Evolutionary conservation across 1,140 invertebrate species (phyloP), one percentile per base, ranked within the genome.

Genomic region (Caerostris darwini): DNA sequence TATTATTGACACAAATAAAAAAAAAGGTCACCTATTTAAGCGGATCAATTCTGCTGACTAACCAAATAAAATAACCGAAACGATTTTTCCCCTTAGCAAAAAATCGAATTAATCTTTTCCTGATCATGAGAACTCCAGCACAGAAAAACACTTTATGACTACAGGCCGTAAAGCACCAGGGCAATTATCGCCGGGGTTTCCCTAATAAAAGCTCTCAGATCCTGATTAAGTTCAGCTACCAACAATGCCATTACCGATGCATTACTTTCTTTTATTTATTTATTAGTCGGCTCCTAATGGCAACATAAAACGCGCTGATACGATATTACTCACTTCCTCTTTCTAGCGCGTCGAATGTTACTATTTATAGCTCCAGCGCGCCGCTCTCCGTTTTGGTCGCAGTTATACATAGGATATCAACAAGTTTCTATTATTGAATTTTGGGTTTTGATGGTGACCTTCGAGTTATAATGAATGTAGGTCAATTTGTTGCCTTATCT

Each of bases 231-330:
- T 8, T 3, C 34, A 50, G 71, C 71, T 19, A 50, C 34, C 71
- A 77, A 34, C 71, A 77, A 77, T 77, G 71, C 71, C 71, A 77
- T 77, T 77, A 77, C 71, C 71, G 71, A 77, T 77, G 71, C 71
- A 77, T 77, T 77, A 77, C 71, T 77, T 77, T 77, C 71, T 12
- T 50, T 77, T 77, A 77, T 77, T 77, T 77, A 77, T 77, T 77
- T 77, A 77, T 77, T 77, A 77, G 50, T 77, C 34, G 19, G 10
- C 34, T 77, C 34, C 71, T 77, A 53, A 77, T 77, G 71, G 71
- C 71, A 77, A 77, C 71, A 77, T 77, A 77, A 77, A 77, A 77
- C 71, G 34, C 19, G 71, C 34, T 77, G 71, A 77, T 77, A 50
- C 7, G 71, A 77, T 77, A 77, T 77, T 77, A 77, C 19, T 77